phyloP scores from a whole-genome alignment of 2,888 invertebrate genomes.

The Lepetodrilus schrolli region DNA sequence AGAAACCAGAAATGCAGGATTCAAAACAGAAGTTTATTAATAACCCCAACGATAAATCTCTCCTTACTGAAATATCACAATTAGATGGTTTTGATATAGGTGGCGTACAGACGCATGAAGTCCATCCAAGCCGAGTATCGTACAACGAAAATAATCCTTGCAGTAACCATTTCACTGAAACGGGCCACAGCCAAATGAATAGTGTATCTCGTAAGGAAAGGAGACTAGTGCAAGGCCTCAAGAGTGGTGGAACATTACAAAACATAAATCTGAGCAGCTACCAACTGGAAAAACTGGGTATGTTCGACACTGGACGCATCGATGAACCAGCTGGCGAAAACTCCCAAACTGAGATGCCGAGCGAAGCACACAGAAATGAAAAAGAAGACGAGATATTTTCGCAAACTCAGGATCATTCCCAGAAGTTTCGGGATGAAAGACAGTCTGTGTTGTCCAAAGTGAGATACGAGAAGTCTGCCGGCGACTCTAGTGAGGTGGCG shows the following conservation, averaged over 20 bases:
- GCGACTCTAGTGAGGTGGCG: not conserved
- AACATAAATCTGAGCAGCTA: not conserved
- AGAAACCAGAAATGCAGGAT: not conserved
- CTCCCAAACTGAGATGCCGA: too few species aligned
- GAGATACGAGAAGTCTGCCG: not conserved
- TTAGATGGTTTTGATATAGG: not conserved
- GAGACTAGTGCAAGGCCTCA: too few species aligned
- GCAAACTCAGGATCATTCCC: not conserved
- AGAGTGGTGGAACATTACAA: too few species aligned
- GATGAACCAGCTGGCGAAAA: too few species aligned
- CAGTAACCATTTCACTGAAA: too few species aligned
- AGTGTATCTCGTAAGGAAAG: too few species aligned
- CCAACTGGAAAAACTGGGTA: not conserved
- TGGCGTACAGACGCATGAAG: too few species aligned
- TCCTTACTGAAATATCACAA: not conserved
- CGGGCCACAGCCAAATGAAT: too few species aligned
- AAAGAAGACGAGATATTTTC: not conserved
- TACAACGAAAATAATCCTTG: too few species aligned
- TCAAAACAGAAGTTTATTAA: too few species aligned
- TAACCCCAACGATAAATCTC: not conserved
- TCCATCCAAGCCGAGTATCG: too few species aligned
- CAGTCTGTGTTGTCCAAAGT: not conserved
- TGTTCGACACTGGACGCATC: not conserved
- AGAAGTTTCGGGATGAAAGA: not conserved
- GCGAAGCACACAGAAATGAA: not conserved